These are phyloP conservation scores for Chlorodrepanis virens DNA, from an alignment of 2,113 vertebrate species.

Conservation along the genomic window DNA sequence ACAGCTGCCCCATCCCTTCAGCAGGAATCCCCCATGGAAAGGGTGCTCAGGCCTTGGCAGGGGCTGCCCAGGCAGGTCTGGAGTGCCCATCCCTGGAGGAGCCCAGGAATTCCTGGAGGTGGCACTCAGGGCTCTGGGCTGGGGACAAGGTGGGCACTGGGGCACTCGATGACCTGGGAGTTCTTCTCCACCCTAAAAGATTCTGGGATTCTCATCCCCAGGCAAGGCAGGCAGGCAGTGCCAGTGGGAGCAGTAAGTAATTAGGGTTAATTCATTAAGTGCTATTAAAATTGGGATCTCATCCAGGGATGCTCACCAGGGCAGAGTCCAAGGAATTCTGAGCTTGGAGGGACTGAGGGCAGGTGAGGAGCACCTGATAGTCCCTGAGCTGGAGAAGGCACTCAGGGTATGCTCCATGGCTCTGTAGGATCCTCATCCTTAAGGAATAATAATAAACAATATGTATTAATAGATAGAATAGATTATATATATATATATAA, in stretches of 20 bases:
- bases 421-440: neutral
- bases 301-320: neutral
- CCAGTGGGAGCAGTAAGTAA: neutral
- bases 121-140: neutral
- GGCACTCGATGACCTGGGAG: neutral
- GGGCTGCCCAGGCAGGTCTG: neutral
- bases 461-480: too few species aligned
- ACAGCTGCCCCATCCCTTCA: neutral
- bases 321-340: neutral
- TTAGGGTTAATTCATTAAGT: neutral
- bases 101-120: neutral
- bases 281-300: rapidly evolving
- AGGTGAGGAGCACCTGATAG: neutral
- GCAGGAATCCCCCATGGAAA: neutral
- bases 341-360: neutral
- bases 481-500: too few species aligned
- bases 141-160: neutral
- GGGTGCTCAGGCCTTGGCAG: rapidly evolving
- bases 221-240: neutral
- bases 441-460: neutral
- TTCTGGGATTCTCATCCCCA: neutral
- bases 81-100: neutral
- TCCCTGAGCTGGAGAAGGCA: neutral
- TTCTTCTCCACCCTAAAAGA: neutral
- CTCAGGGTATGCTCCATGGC: neutral